Evolutionary conservation across 2,113 vertebrate genomes (phyloP).

Genomic region (Cacatua alba): DNA sequence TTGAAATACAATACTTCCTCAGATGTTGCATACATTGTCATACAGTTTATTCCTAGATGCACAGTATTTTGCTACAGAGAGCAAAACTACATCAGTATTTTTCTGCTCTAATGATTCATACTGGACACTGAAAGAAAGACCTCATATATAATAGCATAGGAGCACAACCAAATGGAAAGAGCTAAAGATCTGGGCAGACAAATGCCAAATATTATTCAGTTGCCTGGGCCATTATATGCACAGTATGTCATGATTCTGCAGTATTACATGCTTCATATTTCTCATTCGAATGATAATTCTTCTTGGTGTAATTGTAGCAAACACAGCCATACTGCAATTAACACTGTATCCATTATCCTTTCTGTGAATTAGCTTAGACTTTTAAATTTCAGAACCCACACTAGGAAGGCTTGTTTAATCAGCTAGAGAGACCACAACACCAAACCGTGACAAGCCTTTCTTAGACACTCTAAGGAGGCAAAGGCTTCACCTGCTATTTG

Average conservation of each 20-base stretch:
- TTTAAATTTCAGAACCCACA: neutral
- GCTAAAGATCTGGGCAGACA: neutral
- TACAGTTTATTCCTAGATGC: neutral
- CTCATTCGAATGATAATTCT: conserved; percentile 2
- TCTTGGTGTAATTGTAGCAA: neutral
- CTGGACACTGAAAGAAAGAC: neutral
- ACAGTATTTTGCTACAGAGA: neutral
- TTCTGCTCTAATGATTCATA: conserved; percentile 8
- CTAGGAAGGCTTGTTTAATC: neutral
- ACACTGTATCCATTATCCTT: neutral
- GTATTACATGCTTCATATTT: neutral
- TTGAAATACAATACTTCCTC: conserved; percentile 54
- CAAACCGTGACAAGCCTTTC: neutral
- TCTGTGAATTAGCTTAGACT: neutral
- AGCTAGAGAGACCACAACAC: neutral
- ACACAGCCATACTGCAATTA: neutral
- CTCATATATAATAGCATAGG: neutral
- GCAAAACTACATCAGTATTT: neutral
- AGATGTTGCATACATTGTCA: neutral
- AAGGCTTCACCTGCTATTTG: neutral
- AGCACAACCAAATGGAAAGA: neutral
- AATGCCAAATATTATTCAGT: conserved; percentile 9
- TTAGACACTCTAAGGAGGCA: neutral
- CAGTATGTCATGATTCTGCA: neutral
- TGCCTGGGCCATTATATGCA: neutral